These are phyloP conservation scores for Crotalus adamanteus DNA, from an alignment of 2,797 vertebrate genomes.

Conservation along the genomic window DNA sequence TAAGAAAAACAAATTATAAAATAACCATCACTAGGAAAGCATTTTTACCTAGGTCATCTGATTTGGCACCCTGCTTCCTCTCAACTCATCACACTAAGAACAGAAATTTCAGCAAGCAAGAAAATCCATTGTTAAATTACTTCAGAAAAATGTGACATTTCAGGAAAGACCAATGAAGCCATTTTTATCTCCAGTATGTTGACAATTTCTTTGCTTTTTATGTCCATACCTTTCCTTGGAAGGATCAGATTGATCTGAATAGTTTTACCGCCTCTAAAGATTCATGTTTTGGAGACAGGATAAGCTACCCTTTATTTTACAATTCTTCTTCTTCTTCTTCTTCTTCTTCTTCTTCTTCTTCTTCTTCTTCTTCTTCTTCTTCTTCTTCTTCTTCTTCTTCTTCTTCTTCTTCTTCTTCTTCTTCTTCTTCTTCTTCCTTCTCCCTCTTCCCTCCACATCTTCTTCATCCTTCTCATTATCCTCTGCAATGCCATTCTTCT, in stretches of 20 bases:
- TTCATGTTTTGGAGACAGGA: background rate
- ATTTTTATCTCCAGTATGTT: background rate
- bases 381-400: no score
- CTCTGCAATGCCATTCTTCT: background rate
- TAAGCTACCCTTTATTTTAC: background rate
- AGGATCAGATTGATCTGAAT: background rate
- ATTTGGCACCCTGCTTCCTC: background rate
- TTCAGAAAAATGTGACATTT: background rate
- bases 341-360: background rate
- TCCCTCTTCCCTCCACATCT: no score
- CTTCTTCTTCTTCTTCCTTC: no score
- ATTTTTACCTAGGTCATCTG: background rate
- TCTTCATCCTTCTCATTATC: no score
- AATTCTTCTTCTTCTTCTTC: background rate
- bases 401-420: accelerated
- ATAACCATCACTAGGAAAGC: background rate
- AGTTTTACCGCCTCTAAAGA: background rate
- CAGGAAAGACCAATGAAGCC: background rate
- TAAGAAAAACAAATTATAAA: background rate
- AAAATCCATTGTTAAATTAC: background rate
- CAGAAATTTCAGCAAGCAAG: background rate
- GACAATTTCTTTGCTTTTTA: background rate
- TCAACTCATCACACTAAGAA: background rate
- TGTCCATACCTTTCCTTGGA: background rate
- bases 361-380: no score